Evolutionary conservation across 2,113 vertebrate genomes (phyloP).

Genomic region (Channa maculata): DNA sequence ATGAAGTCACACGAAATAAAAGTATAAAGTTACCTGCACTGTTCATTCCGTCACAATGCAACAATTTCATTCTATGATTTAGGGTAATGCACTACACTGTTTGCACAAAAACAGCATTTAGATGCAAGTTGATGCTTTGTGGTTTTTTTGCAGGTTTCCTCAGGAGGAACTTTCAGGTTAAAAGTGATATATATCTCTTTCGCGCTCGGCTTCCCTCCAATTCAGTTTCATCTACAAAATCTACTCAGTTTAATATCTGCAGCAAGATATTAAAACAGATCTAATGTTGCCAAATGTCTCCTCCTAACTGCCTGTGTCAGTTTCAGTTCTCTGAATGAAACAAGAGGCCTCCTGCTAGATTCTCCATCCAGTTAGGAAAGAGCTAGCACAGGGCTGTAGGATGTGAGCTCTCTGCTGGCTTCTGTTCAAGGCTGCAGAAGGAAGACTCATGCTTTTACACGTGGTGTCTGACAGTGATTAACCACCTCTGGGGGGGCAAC

Average conservation of each 20-base stretch:
- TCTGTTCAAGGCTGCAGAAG: constrained; percentile 45
- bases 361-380: constrained; percentile 14
- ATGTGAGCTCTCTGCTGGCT: constrained; percentile 41
- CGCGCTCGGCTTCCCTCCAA: neutral
- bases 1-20: neutral
- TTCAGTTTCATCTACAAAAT: neutral
- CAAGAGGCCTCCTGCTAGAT: constrained; percentile 10
- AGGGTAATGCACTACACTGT: constrained; percentile 23
- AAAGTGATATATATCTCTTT: constrained; percentile 23
- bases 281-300: neutral
- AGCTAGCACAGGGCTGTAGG: constrained; percentile 10
- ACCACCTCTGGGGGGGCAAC: constrained; percentile 7
- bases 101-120: constrained; percentile 61
- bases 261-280: neutral
- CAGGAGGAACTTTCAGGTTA: constrained; percentile 53
- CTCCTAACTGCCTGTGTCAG: neutral
- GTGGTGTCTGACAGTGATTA: constrained; percentile 39
- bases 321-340: constrained; percentile 33
- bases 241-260: constrained; percentile 6
- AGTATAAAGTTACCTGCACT: neutral
- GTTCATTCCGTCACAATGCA: constrained; percentile 3
- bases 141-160: constrained; percentile 83
- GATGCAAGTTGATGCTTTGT: constrained; percentile 73
- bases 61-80: neutral
- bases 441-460: constrained; percentile 48